phyloP scores from a whole-genome alignment of 2,113 vertebrate genomes.

The Lonchura striata region DNA sequence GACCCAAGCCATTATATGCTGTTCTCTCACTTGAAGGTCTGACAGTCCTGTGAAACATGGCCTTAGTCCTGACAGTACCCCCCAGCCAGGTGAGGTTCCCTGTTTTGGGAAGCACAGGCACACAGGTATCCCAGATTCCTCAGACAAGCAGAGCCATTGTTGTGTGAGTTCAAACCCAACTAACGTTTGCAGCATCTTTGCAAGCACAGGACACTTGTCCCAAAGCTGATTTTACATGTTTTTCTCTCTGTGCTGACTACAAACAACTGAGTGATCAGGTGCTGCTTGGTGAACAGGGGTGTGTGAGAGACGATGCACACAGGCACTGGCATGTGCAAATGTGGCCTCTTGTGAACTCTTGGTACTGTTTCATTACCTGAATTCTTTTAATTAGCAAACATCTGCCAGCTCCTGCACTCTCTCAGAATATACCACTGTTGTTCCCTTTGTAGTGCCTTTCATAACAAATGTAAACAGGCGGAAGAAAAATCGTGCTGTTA shows the following conservation, averaged over 20 bases:
- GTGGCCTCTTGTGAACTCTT: constrained; percentile 13
- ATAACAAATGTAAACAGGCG: constrained; percentile 50
- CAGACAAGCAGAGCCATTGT: neutral
- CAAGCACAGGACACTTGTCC: neutral
- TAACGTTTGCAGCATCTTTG: neutral
- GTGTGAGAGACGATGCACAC: neutral
- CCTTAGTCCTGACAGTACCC: neutral
- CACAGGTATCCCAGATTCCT: neutral
- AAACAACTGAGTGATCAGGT: constrained; percentile 42
- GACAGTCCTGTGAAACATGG: neutral
- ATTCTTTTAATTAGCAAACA: constrained; percentile 78
- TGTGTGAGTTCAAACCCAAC: fast-evolving
- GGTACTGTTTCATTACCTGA: constrained; percentile 65
- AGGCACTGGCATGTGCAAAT: neutral
- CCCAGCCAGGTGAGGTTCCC: neutral
- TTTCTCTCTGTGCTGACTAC: neutral
- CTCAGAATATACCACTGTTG: constrained; percentile 44
- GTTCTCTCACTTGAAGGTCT: neutral
- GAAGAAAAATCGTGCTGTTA: constrained; percentile 53
- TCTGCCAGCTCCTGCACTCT: constrained; percentile 68
- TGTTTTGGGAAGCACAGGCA: neutral
- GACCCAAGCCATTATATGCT: neutral
- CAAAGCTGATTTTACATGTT: neutral
- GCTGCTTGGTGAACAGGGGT: neutral
- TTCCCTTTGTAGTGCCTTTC: constrained; percentile 53